Evolutionary conservation across 2,888 invertebrate genomes (phyloP), one percentile per base, ranked within the genome.

Genomic region (Didymodactylos carnosus): DNA sequence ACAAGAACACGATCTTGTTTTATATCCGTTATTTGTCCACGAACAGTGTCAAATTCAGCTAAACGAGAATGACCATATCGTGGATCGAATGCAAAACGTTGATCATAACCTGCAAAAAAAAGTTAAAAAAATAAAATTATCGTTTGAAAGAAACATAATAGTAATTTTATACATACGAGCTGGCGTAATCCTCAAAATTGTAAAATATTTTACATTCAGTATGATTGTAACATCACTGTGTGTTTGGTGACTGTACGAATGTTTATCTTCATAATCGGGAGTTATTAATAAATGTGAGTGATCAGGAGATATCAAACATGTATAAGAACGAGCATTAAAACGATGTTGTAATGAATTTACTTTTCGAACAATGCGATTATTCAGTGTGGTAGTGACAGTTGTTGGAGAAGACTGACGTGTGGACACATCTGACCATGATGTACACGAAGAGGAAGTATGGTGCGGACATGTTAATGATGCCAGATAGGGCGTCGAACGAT

Each of bases 41-140:
- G 29, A 25, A 72, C 72, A 23, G 49, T 72, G 40, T 72, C 72
- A 29, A 72, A 72, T 72, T 72, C 72, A 25, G 72, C 49, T n/a
- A 41, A 39, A 35, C 72, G 49, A 27, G 51, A 35, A 39, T 39
- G 51, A 39, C 43, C 72, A 29, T 40, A 72, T 23, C 72, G 72
- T 41, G 72, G 72, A 51, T 72, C 72, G 51, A 72, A 72, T 35
- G 72, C 25, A 41, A 72, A 72, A 40, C 72, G 39, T 62, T 72
- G 72, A 62, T 72, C 72, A 23, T 43, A 72, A 25, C 62, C 62
- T 62, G 35, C 2, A 5, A 19, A 49, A 25, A 25, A 25, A n/a
- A n/a, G n/a, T n/a, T n/a, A n/a, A n/a, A n/a, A n/a, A 23, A 6
- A 25, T 1, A 25, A 25, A 8, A 25, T n/a, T n/a, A n/a, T n/a